A percentile compares a stretch with the other conserved stretches of the same genome.
These are phyloP conservation scores for Ariolimax columbianus DNA, from an alignment of 2,888 invertebrate genomes.

Conservation along the genomic window DNA sequence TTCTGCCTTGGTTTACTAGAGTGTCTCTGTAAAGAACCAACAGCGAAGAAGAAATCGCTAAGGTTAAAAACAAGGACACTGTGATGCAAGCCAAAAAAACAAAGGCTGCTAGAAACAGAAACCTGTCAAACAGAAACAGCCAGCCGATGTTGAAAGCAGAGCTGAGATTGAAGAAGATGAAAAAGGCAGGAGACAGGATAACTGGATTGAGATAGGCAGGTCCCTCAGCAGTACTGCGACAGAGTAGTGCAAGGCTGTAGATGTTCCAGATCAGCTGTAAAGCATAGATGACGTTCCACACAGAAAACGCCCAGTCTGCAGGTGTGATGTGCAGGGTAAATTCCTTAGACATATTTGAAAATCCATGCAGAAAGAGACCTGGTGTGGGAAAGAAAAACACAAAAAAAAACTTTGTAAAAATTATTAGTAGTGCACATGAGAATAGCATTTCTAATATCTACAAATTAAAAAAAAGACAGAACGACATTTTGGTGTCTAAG, in stretches of 20 bases:
- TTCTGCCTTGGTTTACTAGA: conserved; percentile 60
- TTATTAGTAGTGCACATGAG: too few species aligned
- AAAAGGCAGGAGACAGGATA: conserved; percentile 65
- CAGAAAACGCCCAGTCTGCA: conserved; percentile 73
- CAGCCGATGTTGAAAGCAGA: conserved; percentile 68
- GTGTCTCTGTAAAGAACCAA: conserved; percentile 60
- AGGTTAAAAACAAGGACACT: conserved; percentile 65
- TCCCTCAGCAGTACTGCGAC: conserved; percentile 62
- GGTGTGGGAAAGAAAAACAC: conserved; percentile 47
- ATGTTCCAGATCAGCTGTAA: conserved; percentile 70
- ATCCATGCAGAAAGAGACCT: conserved; percentile 68
- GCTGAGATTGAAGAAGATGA: conserved; percentile 64
- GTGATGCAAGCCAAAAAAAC: conserved; percentile 60
- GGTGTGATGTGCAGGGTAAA: conserved; percentile 71
- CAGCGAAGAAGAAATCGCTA: conserved; percentile 63
- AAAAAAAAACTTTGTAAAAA: too few species aligned
- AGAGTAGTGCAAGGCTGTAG: conserved; percentile 66
- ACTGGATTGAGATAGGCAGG: conserved; percentile 67
- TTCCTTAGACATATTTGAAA: conserved; percentile 66
- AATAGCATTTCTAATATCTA: too few species aligned
- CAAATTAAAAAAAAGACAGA: too few species aligned
- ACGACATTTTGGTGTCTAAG: too few species aligned
- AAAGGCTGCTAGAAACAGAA: conserved; percentile 62
- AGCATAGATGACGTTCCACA: conserved; percentile 71
- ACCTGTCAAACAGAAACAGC: conserved; percentile 73